Conservation (phyloP, 2,113 vertebrate genomes). For the Kobus ellipsiprymnus region DNA sequence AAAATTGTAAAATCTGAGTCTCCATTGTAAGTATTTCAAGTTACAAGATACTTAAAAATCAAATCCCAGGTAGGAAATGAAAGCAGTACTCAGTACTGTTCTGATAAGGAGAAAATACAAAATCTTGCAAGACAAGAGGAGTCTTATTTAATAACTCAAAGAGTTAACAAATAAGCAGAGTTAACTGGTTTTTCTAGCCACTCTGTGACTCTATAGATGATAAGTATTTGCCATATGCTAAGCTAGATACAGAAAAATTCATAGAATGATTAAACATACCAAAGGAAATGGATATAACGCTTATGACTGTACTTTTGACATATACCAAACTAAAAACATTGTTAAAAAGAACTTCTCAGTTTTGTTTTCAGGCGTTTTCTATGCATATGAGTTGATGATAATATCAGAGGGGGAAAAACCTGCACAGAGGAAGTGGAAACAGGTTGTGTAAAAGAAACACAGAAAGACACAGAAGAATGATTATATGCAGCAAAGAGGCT, state of each 20-base stretch:
- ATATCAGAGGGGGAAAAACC: background rate
- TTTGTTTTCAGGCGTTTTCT: conserved; percentile 47
- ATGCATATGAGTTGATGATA: conserved; percentile 8
- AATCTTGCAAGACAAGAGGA: background rate
- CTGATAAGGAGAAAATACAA: background rate
- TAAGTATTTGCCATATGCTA: conserved; percentile 17
- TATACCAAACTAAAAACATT: conserved; percentile 24
- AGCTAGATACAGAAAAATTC: conserved; percentile 45
- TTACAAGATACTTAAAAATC: conserved; percentile 29
- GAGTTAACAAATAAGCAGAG: conserved; percentile 57
- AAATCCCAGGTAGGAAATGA: background rate
- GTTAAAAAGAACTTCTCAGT: conserved; percentile 46
- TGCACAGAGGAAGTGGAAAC: conserved; percentile 50
- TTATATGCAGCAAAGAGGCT: conserved; percentile 28
- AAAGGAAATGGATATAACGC: conserved; percentile 45
- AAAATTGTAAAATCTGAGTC: background rate
- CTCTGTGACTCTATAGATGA: conserved; percentile 48
- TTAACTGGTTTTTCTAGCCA: conserved; percentile 61
- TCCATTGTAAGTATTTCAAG: conserved; percentile 13
- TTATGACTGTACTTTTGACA: background rate
- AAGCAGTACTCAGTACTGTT: background rate
- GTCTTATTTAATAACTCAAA: conserved; percentile 14
- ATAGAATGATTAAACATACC: conserved; percentile 40
- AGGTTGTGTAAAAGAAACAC: conserved; percentile 5
- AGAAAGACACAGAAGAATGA: conserved; percentile 33